Evolutionary conservation across 1,140 invertebrate species (phyloP).

Genomic region (Lutraria rhynchaena): DNA sequence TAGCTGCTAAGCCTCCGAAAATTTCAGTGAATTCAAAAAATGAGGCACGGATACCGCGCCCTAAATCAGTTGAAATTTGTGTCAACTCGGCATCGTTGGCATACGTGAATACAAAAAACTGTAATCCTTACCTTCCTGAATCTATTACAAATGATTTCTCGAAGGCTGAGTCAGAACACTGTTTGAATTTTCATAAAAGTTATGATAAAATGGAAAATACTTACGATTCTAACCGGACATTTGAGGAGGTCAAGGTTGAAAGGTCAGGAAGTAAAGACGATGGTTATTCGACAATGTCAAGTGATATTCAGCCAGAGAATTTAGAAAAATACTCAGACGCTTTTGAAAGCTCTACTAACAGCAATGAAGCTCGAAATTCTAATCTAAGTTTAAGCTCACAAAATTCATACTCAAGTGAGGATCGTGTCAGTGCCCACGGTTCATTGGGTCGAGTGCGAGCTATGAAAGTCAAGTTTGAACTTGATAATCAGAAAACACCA

Average conservation of each 20-base stretch:
- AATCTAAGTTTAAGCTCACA: constrained; percentile 69
- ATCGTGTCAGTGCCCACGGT: constrained; percentile 52
- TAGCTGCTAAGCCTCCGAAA: constrained; percentile 59
- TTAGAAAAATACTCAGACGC: constrained; percentile 72
- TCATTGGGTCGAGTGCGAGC: constrained; percentile 69
- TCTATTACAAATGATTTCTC: constrained; percentile 13
- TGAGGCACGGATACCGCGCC: constrained; percentile 6
- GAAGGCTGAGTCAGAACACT: constrained; percentile 44
- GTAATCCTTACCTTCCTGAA: constrained; percentile 6
- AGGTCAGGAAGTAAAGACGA: constrained; percentile 89
- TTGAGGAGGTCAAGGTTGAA: constrained; percentile 72
- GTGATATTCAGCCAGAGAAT: constrained; percentile 87
- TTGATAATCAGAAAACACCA: constrained; percentile 63
- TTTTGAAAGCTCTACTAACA: constrained; percentile 70
- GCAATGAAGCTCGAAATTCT: constrained; percentile 66
- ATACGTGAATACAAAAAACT: constrained; percentile 4
- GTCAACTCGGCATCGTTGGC: constrained; percentile 45
- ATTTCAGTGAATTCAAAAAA: constrained; percentile 15
- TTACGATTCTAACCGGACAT: constrained; percentile 27
- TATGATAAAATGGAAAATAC: constrained; percentile 25
- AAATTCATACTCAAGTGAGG: constrained; percentile 59
- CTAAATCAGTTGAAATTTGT: constrained; percentile 53
- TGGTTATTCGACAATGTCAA: constrained; percentile 95
- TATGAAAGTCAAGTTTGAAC: constrained; percentile 72
- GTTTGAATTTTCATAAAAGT: constrained; percentile 10